Percentiles rank a stretch among this genome's conserved stretches.
These are phyloP conservation scores for Deroplatys truncata DNA, from an alignment of 2,888 invertebrate species.

Conservation along the genomic window DNA sequence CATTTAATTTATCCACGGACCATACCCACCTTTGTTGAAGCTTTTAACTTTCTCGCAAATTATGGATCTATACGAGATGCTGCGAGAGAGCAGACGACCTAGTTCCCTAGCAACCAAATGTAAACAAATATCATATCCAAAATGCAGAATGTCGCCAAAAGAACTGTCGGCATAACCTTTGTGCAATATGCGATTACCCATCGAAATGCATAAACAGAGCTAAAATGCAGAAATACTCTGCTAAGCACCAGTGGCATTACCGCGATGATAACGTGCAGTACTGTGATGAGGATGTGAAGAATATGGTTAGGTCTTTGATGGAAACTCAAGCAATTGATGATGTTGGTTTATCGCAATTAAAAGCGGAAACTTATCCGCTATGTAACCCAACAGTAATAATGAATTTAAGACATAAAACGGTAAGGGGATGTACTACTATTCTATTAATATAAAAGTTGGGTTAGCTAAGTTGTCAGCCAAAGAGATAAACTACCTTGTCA, in stretches of 20 bases:
- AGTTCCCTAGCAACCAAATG: conserved; percentile 9
- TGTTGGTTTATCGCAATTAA: background rate
- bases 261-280: background rate
- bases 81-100: conserved; percentile 11
- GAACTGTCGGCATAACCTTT: background rate
- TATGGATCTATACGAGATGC: conserved; percentile 10
- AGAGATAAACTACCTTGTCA: too few species aligned
- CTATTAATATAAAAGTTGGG: too few species aligned
- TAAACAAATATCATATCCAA: background rate
- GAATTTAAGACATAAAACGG: conserved; percentile 15
- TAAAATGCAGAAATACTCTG: background rate
- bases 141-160: background rate
- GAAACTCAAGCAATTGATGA: background rate
- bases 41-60: conserved; percentile 13
- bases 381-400: conserved; percentile 4
- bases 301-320: background rate
- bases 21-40: conserved; percentile 19
- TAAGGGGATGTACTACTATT: background rate
- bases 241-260: background rate
- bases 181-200: too few species aligned
- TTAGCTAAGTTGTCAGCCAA: background rate
- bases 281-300: background rate
- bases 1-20: conserved; percentile 11
- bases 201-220: background rate
- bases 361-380: background rate